phyloP scores from a whole-genome alignment of 2,113 vertebrate genomes.

The Aspidoscelis tigris region DNA sequence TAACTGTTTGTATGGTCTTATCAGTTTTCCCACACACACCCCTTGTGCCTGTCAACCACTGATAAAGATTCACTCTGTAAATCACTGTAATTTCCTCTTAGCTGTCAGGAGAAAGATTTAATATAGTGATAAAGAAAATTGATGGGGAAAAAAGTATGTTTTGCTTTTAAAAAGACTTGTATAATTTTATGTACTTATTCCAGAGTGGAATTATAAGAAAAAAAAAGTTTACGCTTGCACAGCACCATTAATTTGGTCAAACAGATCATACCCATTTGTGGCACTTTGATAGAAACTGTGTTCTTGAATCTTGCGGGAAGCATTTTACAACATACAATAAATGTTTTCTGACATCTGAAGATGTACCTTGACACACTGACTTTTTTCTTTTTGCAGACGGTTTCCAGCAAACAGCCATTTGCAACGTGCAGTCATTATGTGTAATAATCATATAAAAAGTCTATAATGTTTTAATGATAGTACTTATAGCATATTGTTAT shows the following conservation, averaged over 20 bases:
- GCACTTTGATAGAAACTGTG: constrained; percentile 44
- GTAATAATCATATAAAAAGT: not conserved
- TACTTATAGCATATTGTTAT: not conserved
- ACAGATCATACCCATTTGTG: constrained; percentile 19
- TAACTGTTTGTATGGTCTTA: constrained; percentile 72
- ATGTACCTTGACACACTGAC: not conserved
- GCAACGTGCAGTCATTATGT: not conserved
- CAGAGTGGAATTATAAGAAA: constrained; percentile 41
- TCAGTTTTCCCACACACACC: constrained; percentile 42
- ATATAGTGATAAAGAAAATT: constrained; percentile 70
- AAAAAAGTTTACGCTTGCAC: constrained; percentile 34
- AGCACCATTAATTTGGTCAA: constrained; percentile 39
- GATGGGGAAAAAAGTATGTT: constrained; percentile 51
- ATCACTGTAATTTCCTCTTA: constrained; percentile 74
- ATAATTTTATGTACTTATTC: constrained; percentile 55
- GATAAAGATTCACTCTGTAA: constrained; percentile 77
- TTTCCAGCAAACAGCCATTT: not conserved
- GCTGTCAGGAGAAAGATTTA: constrained; percentile 74
- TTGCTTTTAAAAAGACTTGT: constrained; percentile 56
- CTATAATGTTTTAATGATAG: not conserved
- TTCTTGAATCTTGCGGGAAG: constrained; percentile 29
- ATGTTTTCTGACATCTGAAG: constrained; percentile 11
- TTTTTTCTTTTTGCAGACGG: not conserved
- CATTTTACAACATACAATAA: not conserved
- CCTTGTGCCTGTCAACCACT: constrained; percentile 64